A percentile compares a stretch with the other conserved stretches of the same genome.
phyloP scores from a whole-genome alignment of 2,797 vertebrate genomes.

The Pangasius sanitwongsei region DNA sequence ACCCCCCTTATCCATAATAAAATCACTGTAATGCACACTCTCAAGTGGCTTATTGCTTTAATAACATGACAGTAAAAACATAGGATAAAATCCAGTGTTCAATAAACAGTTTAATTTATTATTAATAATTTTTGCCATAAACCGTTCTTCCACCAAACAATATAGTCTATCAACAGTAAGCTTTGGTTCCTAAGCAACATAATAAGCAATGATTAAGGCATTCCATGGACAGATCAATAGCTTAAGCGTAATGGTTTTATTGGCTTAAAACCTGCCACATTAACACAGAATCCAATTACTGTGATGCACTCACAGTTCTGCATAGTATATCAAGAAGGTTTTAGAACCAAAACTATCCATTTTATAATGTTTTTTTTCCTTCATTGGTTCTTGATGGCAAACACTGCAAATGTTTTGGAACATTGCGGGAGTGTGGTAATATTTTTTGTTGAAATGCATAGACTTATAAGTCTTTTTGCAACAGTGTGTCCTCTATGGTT shows the following conservation, averaged over 20 bases:
- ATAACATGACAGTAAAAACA: not conserved
- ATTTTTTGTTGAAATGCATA: not conserved
- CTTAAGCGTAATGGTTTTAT: not conserved
- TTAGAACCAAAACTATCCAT: not conserved
- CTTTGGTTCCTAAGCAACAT: not conserved
- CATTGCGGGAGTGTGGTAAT: no score
- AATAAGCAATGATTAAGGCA: not conserved
- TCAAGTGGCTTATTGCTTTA: not conserved
- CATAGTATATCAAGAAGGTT: not conserved
- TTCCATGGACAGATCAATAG: not conserved
- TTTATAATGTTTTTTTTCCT: not conserved
- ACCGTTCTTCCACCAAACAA: not conserved
- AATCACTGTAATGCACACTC: constrained; percentile 6
- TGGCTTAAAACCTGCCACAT: not conserved
- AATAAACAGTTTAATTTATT: not conserved
- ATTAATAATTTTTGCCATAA: not conserved
- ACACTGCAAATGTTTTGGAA: not conserved
- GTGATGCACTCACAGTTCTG: not conserved
- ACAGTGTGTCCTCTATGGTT: not conserved
- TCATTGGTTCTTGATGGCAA: not conserved
- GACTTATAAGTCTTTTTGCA: not conserved
- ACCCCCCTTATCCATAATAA: not conserved
- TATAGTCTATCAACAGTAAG: not conserved
- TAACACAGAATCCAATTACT: constrained; percentile 2
- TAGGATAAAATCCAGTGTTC: not conserved